Base-by-base conservation (phyloP, 2,797 vertebrate species). In the Alcedo quadribrachys region DNA sequence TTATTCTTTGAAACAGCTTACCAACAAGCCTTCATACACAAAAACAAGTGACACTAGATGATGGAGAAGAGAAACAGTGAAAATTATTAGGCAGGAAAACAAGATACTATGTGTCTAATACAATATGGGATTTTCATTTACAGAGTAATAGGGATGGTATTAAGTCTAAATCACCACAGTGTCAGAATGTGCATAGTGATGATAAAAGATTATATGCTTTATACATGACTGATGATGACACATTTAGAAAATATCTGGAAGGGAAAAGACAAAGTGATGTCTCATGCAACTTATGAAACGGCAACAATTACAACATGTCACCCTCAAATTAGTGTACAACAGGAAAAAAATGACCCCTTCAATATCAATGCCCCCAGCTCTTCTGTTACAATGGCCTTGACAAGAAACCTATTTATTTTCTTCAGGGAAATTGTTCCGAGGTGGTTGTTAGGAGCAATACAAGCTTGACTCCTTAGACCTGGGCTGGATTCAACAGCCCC, bases 161-260 rank as follows among this genome's bases (percentile, higher is more conserved):
- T 93, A 92, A 85, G 62, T 78, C 79, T 95, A 94, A 93, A 94
- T 91, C 85, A 90, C 66, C 68, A 35, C 43, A 54, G 27, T 91
- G 78, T 90, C 91, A 94, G 61, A 85, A 93, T 68, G 71, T 85
- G 86, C 85, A 85, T 70, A 92, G 81, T 48, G 77, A 91, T 94
- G 92, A 96, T 91, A 87, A 92, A 94, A 95, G 87, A 96, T 94
- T 92, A 93, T 81, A 87, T 83, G 87, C 83, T 92, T 89, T 90
- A 90, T 78, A 91, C 60, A 50, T 92, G 95, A 95, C 68, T 73
- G 92, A 92, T 82, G 93, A 69, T 93, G 91, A 81, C 89, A 95
- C 33, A 51, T 78, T 92, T 51, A 68, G 90, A 92, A 96, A 94
- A 87, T 79, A 94, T 87, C 87, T 69, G 35, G 68, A 86, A 93